Evolutionary conservation across 2,797 vertebrate genomes (phyloP), one percentile per base, ranked within the genome.

Genomic region (Oreortyx pictus): DNA sequence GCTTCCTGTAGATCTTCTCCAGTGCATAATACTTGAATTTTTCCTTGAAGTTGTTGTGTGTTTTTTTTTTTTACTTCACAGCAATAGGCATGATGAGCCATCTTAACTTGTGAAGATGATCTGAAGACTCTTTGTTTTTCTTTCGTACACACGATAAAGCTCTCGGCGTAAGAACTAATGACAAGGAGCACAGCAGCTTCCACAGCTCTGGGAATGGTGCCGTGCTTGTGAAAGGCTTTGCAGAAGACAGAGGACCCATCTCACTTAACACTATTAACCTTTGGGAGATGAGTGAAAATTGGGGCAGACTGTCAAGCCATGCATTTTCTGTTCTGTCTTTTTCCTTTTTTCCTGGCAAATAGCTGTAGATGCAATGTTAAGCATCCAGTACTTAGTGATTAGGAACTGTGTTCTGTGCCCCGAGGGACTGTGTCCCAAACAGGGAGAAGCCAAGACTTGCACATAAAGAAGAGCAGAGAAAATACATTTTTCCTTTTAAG

Each of bases 401-500:
- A 80, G 37, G 18, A 49, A 12, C n/a, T 57, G 31, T 16, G n/a
- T 89, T 72, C 92, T 89, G 89, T 97, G 92, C 92, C 97, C 80
- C 44, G 50, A 94, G 94, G 93, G 96, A 92, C 88, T 81, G 23
- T 95, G 94, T 94, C 96, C 95, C 54, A 64, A 75, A 89, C 87
- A 89, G 95, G 92, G 95, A 82, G 92, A 97, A 96, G 96, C 91
- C 90, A 96, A 96, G 96, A 95, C 93, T 97, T 97, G 94, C 94
- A 96, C 82, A 14, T 66, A 88, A 95, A 97, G 95, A 94, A 97
- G 95, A 96, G 29, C 47, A 86, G 74, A 83, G 22, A 33, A 93
- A 95, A 54, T 96, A 87, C 68, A 84, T 94, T 97, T 96, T 97
- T 96, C 89, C 76, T 94, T 95, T 85, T 93, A 96, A 94, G 86